Percentiles rank a stretch among this genome's conserved stretches.
Evolutionary conservation across 2,797 vertebrate genomes (phyloP).

Genomic region (Rallus crepitans): DNA sequence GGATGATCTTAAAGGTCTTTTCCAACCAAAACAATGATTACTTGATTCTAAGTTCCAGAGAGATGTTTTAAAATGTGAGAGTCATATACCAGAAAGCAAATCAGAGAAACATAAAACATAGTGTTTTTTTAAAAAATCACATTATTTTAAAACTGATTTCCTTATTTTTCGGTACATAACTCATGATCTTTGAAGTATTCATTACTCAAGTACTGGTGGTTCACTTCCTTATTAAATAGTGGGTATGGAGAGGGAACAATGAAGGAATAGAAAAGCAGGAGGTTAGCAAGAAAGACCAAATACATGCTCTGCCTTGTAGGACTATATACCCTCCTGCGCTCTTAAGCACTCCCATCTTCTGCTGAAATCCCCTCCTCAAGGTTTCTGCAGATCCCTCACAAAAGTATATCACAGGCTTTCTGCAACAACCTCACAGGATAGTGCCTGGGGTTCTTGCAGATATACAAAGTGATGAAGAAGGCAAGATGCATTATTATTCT

Average conservation of each 20-base stretch:
- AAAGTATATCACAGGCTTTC: not conserved
- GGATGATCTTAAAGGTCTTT: too few species aligned
- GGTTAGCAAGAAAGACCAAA: not conserved
- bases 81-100: not conserved
- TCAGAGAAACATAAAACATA: not conserved
- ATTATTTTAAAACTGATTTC: not conserved
- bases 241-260: not conserved
- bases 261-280: not conserved
- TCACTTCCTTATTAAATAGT: not conserved
- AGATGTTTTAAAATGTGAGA: not conserved
- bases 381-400: not conserved
- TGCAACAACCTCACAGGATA: not conserved
- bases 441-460: not conserved
- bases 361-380: not conserved
- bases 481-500: not conserved
- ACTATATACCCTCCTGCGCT: not conserved
- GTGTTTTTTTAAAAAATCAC: rapidly evolving
- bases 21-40: too few species aligned
- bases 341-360: not conserved
- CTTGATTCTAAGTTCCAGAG: not conserved
- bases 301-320: not conserved
- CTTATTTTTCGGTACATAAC: not conserved
- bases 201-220: not conserved
- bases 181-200: not conserved
- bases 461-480: not conserved